Conservation (phyloP, 2,797 vertebrate species). For the Dromococcyx pavoninus region DNA sequence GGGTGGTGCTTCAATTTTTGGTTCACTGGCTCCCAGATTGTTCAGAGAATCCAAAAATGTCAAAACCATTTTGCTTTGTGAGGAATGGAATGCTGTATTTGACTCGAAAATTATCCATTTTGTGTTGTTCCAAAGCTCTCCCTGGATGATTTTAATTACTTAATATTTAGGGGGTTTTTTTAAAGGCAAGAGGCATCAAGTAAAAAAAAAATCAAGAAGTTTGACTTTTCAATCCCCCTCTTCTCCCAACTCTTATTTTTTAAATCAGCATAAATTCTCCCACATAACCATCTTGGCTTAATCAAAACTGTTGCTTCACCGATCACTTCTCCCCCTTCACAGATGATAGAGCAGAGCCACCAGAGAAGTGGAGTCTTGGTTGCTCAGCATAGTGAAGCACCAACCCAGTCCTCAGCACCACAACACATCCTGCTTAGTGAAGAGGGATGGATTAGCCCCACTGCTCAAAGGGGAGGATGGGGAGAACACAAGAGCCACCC, state of each 20-base stretch:
- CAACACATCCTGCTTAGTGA: neutral
- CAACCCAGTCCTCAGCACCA: rapidly evolving
- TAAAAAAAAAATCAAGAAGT: neutral
- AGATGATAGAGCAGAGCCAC: neutral
- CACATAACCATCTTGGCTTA: neutral
- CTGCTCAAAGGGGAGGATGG: neutral
- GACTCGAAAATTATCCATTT: neutral
- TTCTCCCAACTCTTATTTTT: neutral
- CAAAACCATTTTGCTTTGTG: neutral
- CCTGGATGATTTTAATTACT: neutral
- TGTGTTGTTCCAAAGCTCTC: neutral
- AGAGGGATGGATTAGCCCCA: neutral
- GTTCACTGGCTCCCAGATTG: neutral
- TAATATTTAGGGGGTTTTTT: neutral
- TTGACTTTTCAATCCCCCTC: neutral
- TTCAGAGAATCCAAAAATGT: slow-evolving; percentile 1
- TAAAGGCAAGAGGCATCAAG: neutral
- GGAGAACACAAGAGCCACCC: neutral
- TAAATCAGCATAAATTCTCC: neutral
- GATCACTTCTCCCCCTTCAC: neutral
- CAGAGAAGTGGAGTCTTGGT: neutral
- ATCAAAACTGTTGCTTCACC: neutral
- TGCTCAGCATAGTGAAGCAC: neutral
- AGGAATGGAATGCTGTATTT: neutral
- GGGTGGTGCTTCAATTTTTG: slow-evolving; percentile 9